phyloP scores from a whole-genome alignment of 2,113 vertebrate species.

The Talpa occidentalis region DNA sequence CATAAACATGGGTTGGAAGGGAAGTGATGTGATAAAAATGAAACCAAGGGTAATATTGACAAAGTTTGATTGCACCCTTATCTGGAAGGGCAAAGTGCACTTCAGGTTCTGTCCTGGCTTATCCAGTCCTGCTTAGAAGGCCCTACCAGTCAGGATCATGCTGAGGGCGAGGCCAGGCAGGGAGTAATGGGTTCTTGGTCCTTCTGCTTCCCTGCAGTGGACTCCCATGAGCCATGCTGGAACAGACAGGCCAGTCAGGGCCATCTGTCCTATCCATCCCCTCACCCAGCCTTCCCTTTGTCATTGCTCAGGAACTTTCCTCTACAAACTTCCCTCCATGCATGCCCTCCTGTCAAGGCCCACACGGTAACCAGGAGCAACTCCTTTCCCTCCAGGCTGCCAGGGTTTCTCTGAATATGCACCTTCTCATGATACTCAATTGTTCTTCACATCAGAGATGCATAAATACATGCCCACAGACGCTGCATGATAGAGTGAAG shows the following conservation, averaged over 20 bases:
- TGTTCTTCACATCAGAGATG: neutral
- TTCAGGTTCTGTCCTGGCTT: neutral
- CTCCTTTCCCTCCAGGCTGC: neutral
- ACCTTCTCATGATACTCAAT: neutral
- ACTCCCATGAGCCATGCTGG: neutral
- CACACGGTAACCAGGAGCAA: neutral
- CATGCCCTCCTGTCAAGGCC: neutral
- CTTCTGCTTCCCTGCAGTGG: neutral
- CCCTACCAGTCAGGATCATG: neutral
- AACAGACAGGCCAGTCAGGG: neutral
- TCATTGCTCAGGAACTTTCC: neutral
- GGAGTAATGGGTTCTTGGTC: neutral
- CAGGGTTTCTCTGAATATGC: neutral
- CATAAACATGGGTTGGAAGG: neutral
- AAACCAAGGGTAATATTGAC: neutral
- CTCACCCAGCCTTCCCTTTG: neutral
- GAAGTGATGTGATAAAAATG: neutral
- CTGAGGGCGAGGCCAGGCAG: neutral
- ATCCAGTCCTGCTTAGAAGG: neutral
- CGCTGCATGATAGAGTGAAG: neutral
- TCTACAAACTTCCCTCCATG: neutral
- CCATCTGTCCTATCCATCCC: neutral
- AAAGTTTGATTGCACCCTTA: neutral
- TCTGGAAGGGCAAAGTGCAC: neutral
- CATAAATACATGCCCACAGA: neutral